A percentile compares a stretch with the other conserved stretches of the same genome.
Conservation (phyloP, 1,140 invertebrate genomes). For the Harlomillsia oculata region DNA sequence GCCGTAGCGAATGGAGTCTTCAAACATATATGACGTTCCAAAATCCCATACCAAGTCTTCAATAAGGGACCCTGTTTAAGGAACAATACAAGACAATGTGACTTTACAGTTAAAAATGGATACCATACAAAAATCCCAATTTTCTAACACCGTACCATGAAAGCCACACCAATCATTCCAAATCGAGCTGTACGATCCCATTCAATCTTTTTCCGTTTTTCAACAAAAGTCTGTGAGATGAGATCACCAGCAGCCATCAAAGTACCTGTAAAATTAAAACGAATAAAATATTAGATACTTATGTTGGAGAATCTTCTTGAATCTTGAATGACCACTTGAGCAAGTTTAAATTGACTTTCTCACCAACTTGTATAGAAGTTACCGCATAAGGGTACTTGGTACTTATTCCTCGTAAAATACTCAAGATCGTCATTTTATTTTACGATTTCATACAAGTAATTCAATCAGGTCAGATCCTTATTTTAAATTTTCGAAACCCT, state of each 20-base stretch:
- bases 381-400: too few species aligned
- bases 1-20: constrained; percentile 45
- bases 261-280: constrained; percentile 39
- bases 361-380: too few species aligned
- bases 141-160: constrained; percentile 41
- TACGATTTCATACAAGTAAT: too few species aligned
- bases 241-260: constrained; percentile 51
- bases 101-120: neutral
- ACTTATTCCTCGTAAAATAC: too few species aligned
- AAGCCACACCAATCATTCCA: constrained; percentile 44
- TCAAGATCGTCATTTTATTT: too few species aligned
- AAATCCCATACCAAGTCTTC: constrained; percentile 56
- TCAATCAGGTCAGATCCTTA: too few species aligned
- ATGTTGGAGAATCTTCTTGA: too few species aligned
- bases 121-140: neutral
- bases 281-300: neutral
- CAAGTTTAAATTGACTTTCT: too few species aligned
- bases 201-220: constrained; percentile 42
- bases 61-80: constrained; percentile 56
- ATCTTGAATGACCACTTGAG: too few species aligned
- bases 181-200: constrained; percentile 46
- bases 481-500: too few species aligned
- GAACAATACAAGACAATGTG: neutral
- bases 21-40: constrained; percentile 44
- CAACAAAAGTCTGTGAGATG: constrained; percentile 48